These are phyloP conservation scores for Phoronis australis DNA, from an alignment of 2,888 invertebrate species.

Conservation along the genomic window DNA sequence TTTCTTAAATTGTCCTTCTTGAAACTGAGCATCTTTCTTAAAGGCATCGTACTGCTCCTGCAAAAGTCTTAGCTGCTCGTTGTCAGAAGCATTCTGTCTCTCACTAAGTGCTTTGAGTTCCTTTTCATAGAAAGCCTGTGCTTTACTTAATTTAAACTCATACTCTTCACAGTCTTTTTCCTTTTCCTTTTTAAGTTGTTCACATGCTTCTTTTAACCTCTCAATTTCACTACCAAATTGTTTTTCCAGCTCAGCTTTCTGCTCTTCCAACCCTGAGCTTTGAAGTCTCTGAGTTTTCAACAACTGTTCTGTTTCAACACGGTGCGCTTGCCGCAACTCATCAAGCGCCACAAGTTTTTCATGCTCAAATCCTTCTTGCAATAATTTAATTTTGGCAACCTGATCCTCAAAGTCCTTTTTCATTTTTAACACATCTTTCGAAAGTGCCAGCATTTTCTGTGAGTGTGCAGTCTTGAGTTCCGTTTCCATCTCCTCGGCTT, in stretches of 20 bases:
- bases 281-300: constrained; percentile 24
- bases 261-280: constrained; percentile 31
- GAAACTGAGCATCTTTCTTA: constrained; percentile 32
- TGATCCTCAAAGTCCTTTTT: constrained; percentile 46
- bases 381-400: constrained; percentile 29
- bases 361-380: constrained; percentile 28
- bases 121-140: constrained; percentile 47
- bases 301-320: constrained; percentile 35
- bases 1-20: constrained; percentile 30
- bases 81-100: constrained; percentile 23
- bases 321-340: constrained; percentile 30
- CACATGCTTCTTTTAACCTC: constrained; percentile 24
- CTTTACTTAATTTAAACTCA: constrained; percentile 42
- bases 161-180: constrained; percentile 35
- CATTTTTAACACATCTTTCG: constrained; percentile 38
- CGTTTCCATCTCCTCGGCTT: constrained; percentile 31
- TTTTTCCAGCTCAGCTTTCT: constrained; percentile 32
- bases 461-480: constrained; percentile 35
- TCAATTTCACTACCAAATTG: constrained; percentile 31
- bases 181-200: constrained; percentile 28
- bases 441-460: constrained; percentile 33
- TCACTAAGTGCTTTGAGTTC: constrained; percentile 40
- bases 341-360: constrained; percentile 33
- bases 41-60: constrained; percentile 36
- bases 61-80: constrained; percentile 26